phyloP scores from a whole-genome alignment of 2,113 vertebrate species.

The Burhinus bistriatus region DNA sequence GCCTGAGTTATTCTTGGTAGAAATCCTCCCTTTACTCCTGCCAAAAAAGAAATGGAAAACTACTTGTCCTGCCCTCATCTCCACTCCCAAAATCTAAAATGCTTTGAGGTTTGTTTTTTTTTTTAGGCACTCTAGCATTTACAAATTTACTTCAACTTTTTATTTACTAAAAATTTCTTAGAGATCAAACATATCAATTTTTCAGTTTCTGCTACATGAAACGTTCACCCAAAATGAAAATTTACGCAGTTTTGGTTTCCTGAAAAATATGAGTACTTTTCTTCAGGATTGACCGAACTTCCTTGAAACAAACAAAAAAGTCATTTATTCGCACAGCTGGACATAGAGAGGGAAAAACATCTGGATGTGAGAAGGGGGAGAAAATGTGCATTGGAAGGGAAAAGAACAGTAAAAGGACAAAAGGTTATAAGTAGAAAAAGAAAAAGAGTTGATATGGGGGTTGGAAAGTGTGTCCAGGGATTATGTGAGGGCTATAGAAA shows the following conservation, averaged over 20 bases:
- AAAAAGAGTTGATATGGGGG: neutral
- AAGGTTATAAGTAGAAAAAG: conserved; percentile 46
- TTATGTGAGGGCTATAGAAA: conserved; percentile 11
- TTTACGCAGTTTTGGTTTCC: neutral
- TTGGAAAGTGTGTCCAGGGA: conserved; percentile 8
- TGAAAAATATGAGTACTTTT: conserved; percentile 12
- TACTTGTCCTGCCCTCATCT: neutral
- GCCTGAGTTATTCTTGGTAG: neutral
- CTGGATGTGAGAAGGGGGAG: conserved; percentile 27
- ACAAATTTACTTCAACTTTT: neutral
- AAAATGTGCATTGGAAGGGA: conserved; percentile 7
- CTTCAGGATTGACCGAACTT: neutral
- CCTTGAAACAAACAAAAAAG: conserved; percentile 57
- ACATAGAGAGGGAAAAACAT: conserved; percentile 42
- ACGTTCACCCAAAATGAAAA: neutral
- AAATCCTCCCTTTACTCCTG: neutral
- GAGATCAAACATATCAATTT: neutral
- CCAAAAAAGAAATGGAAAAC: neutral
- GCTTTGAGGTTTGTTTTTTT: neutral
- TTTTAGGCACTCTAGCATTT: neutral
- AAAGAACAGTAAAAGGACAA: conserved; percentile 30
- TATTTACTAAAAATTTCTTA: neutral
- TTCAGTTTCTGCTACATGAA: neutral
- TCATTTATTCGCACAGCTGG: conserved; percentile 55
- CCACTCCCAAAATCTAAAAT: neutral